Evolutionary conservation across 2,113 vertebrate genomes (phyloP).

Genomic region (Phylloscopus trochilus): DNA sequence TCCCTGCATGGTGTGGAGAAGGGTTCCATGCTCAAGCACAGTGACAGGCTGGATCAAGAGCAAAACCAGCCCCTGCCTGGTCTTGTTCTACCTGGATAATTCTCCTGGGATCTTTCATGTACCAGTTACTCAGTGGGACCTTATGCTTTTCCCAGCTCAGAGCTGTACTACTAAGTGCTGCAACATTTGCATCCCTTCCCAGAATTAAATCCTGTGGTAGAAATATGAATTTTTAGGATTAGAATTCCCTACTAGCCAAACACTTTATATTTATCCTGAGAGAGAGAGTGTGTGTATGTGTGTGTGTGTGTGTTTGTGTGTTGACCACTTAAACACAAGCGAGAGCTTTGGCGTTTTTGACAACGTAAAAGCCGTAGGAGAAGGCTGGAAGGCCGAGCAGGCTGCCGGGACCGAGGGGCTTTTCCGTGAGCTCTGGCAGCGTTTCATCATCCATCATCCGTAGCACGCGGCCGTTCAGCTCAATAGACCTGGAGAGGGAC

Average conservation of each 20-base stretch:
- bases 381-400: slow-evolving; percentile 80
- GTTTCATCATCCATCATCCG: slow-evolving; percentile 86
- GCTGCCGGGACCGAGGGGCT: slow-evolving; percentile 62
- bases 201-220: neutral
- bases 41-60: neutral
- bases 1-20: accelerated
- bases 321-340: slow-evolving; percentile 73
- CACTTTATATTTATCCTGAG: neutral
- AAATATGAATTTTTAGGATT: neutral
- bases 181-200: neutral
- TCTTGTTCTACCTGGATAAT: neutral
- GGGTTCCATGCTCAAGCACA: neutral
- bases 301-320: too few species aligned
- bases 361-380: slow-evolving; percentile 87
- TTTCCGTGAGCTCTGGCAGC: slow-evolving; percentile 77
- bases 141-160: neutral
- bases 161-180: accelerated
- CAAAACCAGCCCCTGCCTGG: neutral
- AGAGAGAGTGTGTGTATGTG: too few species aligned
- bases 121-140: neutral
- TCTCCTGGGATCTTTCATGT: accelerated
- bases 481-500: slow-evolving; percentile 72
- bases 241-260: neutral
- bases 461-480: slow-evolving; percentile 80
- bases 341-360: slow-evolving; percentile 74